phyloP scores from a whole-genome alignment of 2,113 vertebrate species.

The Colinus virginianus region DNA sequence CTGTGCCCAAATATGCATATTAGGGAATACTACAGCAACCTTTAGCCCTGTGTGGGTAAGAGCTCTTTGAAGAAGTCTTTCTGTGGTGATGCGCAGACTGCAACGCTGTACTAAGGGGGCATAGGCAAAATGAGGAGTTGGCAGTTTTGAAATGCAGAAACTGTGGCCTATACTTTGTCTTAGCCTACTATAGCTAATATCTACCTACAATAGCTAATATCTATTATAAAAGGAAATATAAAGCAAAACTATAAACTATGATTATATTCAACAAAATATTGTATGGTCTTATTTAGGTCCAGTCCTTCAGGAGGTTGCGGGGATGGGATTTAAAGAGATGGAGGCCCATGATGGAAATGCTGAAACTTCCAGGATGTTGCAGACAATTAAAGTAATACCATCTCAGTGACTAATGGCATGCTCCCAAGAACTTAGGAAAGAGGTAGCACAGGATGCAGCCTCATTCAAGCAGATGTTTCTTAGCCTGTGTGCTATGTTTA shows the following conservation, averaged over 20 bases:
- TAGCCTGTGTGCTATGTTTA: slow-evolving; percentile 47
- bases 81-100: background rate
- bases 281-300: background rate
- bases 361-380: slow-evolving; percentile 53
- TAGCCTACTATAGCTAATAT: background rate
- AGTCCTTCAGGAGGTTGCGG: background rate
- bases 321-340: background rate
- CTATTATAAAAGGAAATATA: background rate
- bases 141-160: background rate
- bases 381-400: slow-evolving; percentile 60
- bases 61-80: background rate
- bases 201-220: background rate
- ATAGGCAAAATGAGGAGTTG: slow-evolving; percentile 33
- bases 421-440: slow-evolving; percentile 64
- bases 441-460: slow-evolving; percentile 51
- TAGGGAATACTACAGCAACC: background rate
- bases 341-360: background rate
- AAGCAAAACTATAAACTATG: background rate
- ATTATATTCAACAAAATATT: background rate
- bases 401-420: slow-evolving; percentile 42
- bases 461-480: slow-evolving; percentile 62
- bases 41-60: background rate
- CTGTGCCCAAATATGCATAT: background rate
- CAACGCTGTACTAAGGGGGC: background rate
- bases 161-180: background rate